Percentiles rank a stretch among this genome's conserved stretches.
These are phyloP conservation scores for Agrochola macilenta DNA, from an alignment of 2,888 invertebrate genomes.

Conservation along the genomic window DNA sequence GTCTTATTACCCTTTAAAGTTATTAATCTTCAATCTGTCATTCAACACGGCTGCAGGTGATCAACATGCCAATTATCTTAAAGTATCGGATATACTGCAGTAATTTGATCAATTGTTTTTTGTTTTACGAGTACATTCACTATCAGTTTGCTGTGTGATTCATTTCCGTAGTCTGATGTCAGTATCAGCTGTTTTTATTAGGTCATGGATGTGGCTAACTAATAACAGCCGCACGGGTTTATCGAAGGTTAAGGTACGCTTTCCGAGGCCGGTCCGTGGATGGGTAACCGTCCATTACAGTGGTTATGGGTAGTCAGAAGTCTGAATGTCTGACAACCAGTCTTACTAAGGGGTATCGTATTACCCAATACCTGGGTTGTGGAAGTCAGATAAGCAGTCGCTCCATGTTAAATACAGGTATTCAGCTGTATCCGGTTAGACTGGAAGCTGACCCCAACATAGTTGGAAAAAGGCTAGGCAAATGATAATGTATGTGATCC, in stretches of 20 bases:
- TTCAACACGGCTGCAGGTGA: slow-evolving; percentile 24
- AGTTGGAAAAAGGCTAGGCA: neutral
- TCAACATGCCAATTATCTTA: slow-evolving; percentile 47
- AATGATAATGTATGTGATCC: neutral
- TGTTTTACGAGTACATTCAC: slow-evolving; percentile 18
- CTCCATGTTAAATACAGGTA: neutral
- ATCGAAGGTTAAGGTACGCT: neutral
- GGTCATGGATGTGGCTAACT: slow-evolving; percentile 21
- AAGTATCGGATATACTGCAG: slow-evolving; percentile 46
- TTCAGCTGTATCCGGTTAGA: neutral
- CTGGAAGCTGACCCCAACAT: neutral
- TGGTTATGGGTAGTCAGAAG: neutral
- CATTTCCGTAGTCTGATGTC: slow-evolving; percentile 41
- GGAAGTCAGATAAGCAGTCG: neutral
- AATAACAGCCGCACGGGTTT: neutral
- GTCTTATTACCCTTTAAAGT: slow-evolving; percentile 35
- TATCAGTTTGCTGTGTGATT: slow-evolving; percentile 13
- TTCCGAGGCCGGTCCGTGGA: neutral
- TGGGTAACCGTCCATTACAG: neutral
- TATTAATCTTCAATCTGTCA: slow-evolving; percentile 41
- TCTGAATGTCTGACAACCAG: neutral
- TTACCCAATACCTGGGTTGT: neutral
- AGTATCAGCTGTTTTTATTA: slow-evolving; percentile 19
- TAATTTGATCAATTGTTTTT: slow-evolving; percentile 51
- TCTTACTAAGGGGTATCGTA: too few species aligned